Evolutionary conservation across 2,113 vertebrate species (phyloP).

Genomic region (Lepus europaeus): DNA sequence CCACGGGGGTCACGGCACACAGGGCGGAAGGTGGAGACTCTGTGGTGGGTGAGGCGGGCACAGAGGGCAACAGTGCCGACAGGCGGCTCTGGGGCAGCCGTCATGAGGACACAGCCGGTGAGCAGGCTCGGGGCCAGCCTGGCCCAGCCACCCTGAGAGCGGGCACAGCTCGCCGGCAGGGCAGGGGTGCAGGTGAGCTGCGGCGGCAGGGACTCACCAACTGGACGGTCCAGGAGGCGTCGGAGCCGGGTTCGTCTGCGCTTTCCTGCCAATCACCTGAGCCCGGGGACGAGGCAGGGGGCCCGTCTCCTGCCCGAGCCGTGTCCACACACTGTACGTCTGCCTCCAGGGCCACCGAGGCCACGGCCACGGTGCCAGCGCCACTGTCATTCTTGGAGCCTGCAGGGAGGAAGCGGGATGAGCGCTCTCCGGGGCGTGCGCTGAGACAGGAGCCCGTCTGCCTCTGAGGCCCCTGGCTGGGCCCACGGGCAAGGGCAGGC

Average conservation of each 20-base stretch:
- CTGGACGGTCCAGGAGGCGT: neutral
- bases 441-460: no score
- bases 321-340: slow-evolving; percentile 50
- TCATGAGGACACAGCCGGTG: accelerated
- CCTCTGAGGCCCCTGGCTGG: neutral
- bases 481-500: accelerated
- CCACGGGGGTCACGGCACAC: no score
- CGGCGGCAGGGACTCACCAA: slow-evolving; percentile 19
- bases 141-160: neutral
- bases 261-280: neutral
- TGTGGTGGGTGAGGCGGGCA: accelerated
- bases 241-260: neutral
- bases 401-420: neutral
- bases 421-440: accelerated
- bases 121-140: neutral
- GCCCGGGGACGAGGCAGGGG: accelerated
- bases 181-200: no score
- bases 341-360: neutral
- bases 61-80: accelerated
- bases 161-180: accelerated
- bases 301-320: slow-evolving; percentile 32
- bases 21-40: neutral
- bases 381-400: slow-evolving; percentile 33
- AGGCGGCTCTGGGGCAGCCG: neutral
- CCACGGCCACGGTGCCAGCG: no score